Evolutionary conservation across 2,888 invertebrate genomes (phyloP).

Genomic region (Lobophora halterata): DNA sequence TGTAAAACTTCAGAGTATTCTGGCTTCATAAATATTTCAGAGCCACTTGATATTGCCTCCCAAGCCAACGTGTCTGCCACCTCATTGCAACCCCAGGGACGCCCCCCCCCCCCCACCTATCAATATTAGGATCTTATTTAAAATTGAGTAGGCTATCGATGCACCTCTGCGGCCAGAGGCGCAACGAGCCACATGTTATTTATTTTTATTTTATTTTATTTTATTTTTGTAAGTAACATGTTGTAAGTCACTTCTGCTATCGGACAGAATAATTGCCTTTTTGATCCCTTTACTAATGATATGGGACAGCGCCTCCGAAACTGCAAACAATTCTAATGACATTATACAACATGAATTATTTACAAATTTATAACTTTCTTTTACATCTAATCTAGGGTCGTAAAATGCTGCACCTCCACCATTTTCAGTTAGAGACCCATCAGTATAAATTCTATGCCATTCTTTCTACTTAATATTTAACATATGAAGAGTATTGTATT

Average conservation of each 20-base stretch:
- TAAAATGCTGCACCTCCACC: slow-evolving; percentile 3
- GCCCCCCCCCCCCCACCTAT: neutral
- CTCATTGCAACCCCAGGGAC: slow-evolving; percentile 5
- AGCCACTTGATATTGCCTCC: too few species aligned
- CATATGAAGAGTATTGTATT: slow-evolving; percentile 5
- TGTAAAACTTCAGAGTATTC: neutral
- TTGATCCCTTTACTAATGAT: neutral
- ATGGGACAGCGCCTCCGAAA: slow-evolving; percentile 5
- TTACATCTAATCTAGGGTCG: neutral
- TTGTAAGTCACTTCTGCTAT: slow-evolving; percentile 14
- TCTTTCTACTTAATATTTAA: slow-evolving; percentile 1
- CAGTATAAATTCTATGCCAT: slow-evolving; percentile 2
- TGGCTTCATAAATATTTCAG: neutral
- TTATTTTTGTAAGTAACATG: too few species aligned
- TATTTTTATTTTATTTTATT: too few species aligned
- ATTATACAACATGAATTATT: neutral
- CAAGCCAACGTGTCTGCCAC: too few species aligned
- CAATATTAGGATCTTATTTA: slow-evolving; percentile 1
- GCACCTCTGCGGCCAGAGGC: slow-evolving; percentile 17
- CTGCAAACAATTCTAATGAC: slow-evolving; percentile 6
- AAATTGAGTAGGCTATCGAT: slow-evolving; percentile 11
- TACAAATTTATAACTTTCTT: neutral
- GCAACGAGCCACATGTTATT: slow-evolving; percentile 16
- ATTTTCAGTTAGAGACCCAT: slow-evolving; percentile 1
- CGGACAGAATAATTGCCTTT: slow-evolving; percentile 7